Percentiles rank a stretch among this genome's conserved stretches.
These are phyloP conservation scores for Catharus fuscescens DNA, from an alignment of 2,113 vertebrate genomes.

Conservation along the genomic window DNA sequence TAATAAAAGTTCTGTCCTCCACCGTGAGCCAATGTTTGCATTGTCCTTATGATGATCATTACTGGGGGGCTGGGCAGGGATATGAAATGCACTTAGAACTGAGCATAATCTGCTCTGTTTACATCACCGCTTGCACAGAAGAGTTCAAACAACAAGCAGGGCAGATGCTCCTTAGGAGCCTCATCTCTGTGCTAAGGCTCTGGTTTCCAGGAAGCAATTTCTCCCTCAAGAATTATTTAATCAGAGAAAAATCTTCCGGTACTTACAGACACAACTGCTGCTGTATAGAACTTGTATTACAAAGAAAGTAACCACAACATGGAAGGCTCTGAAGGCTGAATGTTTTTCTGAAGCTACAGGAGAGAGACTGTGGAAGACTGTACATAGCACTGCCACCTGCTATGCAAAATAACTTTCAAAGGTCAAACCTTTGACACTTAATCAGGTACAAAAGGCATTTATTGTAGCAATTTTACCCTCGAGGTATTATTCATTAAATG, in stretches of 20 bases:
- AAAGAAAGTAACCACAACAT: background rate
- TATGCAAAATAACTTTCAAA: background rate
- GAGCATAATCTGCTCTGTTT: background rate
- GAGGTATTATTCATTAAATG: background rate
- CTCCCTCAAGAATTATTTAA: slow-evolving; percentile 66
- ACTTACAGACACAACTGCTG: slow-evolving; percentile 39
- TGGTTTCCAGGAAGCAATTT: slow-evolving; percentile 68
- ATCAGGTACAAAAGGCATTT: background rate
- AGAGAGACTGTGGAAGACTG: background rate
- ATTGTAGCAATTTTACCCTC: background rate
- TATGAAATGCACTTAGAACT: background rate
- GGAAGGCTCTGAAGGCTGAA: background rate
- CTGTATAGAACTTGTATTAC: background rate
- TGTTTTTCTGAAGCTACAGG: background rate
- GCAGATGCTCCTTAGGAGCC: slow-evolving; percentile 18
- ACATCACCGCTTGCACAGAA: background rate
- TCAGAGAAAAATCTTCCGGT: slow-evolving; percentile 58
- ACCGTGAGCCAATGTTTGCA: background rate
- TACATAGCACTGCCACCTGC: background rate
- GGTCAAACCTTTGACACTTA: background rate
- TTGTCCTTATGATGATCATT: background rate
- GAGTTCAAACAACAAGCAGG: slow-evolving; percentile 2
- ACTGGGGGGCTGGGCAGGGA: background rate
- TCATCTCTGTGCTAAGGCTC: slow-evolving; percentile 27
- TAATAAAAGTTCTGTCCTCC: background rate